These are phyloP conservation scores for Cheilosia pagana DNA, from an alignment of 2,888 invertebrate genomes.

Conservation along the genomic window DNA sequence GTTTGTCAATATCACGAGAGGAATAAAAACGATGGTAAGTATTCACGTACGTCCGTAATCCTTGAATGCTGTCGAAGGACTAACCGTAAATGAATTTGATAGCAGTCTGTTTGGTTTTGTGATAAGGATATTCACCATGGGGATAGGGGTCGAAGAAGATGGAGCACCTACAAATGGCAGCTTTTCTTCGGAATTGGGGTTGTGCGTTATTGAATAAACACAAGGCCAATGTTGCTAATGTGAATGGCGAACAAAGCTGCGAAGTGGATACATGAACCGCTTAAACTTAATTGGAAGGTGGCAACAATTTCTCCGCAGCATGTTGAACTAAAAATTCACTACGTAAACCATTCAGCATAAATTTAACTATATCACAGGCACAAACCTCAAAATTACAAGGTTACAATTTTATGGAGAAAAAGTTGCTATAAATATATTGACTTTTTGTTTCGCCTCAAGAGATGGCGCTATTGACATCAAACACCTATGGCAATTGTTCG, in stretches of 20 bases:
- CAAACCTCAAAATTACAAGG: background rate
- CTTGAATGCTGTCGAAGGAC: constrained; percentile 24
- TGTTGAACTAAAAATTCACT: background rate
- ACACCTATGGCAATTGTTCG: too few species aligned
- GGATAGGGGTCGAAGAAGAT: background rate
- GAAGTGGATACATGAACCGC: background rate
- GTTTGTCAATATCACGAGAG: constrained; percentile 4
- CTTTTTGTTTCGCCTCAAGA: too few species aligned
- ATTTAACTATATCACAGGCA: background rate
- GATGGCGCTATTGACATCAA: too few species aligned
- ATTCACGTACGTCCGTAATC: constrained; percentile 13
- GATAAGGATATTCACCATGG: constrained; percentile 58
- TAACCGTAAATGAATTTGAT: constrained; percentile 2
- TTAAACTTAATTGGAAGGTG: background rate
- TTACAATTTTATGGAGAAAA: background rate
- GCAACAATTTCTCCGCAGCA: background rate
- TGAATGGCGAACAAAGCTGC: background rate
- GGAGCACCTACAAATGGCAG: background rate
- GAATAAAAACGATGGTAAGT: background rate
- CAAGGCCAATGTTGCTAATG: background rate
- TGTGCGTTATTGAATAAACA: background rate
- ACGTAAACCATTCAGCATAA: background rate
- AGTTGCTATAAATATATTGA: background rate
- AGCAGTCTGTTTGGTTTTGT: background rate
- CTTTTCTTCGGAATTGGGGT: constrained; percentile 43